Conservation (phyloP, 2,797 vertebrate genomes). For the Anguilla anguilla region DNA sequence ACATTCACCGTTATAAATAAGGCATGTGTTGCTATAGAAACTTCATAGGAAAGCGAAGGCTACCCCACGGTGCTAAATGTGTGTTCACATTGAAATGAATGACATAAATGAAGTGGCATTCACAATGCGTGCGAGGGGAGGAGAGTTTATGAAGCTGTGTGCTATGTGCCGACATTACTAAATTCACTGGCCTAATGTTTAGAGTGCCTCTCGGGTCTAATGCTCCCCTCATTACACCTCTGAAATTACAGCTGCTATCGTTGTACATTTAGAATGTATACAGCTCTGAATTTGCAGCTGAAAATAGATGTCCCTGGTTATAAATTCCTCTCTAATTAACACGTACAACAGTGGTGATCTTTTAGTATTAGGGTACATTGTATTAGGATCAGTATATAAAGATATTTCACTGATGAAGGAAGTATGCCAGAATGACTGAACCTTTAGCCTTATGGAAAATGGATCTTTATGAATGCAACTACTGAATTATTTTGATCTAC, state of each 20-base stretch:
- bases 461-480: not conserved
- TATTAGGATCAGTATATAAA: not conserved
- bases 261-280: not conserved
- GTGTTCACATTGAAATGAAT: slow-evolving; percentile 13
- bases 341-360: not conserved
- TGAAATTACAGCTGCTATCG: not conserved
- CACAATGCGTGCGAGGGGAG: not conserved
- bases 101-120: not conserved
- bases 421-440: not conserved
- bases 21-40: slow-evolving; percentile 30
- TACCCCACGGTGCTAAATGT: slow-evolving; percentile 9
- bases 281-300: not conserved
- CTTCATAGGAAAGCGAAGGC: not conserved
- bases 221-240: not conserved
- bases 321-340: not conserved
- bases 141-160: not conserved
- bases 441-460: not conserved
- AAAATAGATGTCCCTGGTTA: not conserved
- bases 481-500: not conserved
- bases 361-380: not conserved
- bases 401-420: not conserved
- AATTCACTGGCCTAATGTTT: not conserved
- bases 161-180: not conserved
- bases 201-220: not conserved
- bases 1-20: slow-evolving; percentile 11